Percentiles rank a stretch among this genome's conserved stretches.
phyloP scores from a whole-genome alignment of 2,797 vertebrate genomes.

The Australoheros facetus region DNA sequence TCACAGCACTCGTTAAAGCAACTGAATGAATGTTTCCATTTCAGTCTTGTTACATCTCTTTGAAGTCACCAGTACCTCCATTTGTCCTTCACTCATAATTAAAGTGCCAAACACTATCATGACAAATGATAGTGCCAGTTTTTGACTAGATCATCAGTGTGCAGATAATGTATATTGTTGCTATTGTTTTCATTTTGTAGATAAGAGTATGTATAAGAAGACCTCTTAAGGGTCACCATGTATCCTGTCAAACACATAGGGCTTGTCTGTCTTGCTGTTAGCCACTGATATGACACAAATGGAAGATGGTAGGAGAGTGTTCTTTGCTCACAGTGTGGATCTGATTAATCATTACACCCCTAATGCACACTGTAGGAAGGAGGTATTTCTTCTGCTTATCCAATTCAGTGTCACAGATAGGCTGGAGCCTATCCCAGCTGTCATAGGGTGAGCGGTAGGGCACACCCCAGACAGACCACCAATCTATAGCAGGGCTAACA shows the following conservation, averaged over 20 bases:
- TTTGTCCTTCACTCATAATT: neutral
- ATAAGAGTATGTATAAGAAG: neutral
- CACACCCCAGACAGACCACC: too few relatives aligned
- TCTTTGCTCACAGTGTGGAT: neutral
- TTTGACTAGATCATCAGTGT: constrained; percentile 4
- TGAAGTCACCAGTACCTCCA: neutral
- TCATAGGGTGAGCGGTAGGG: too few relatives aligned
- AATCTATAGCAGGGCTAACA: too few relatives aligned
- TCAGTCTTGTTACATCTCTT: neutral
- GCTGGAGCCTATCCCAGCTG: too few relatives aligned
- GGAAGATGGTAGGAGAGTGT: neutral
- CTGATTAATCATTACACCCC: too few relatives aligned
- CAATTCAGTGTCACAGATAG: too few relatives aligned
- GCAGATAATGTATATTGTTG: neutral
- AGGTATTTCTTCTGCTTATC: too few relatives aligned
- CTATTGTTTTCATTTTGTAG: neutral
- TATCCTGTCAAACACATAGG: neutral
- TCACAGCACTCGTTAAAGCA: neutral
- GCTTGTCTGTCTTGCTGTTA: constrained; percentile 1
- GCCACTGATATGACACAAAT: neutral
- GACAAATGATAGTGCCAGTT: neutral
- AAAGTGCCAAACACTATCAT: neutral
- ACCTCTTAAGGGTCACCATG: neutral
- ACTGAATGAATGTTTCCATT: neutral
- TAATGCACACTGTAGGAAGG: too few relatives aligned